phyloP scores from a whole-genome alignment of 1,140 invertebrate genomes.

The Papilio helenus region DNA sequence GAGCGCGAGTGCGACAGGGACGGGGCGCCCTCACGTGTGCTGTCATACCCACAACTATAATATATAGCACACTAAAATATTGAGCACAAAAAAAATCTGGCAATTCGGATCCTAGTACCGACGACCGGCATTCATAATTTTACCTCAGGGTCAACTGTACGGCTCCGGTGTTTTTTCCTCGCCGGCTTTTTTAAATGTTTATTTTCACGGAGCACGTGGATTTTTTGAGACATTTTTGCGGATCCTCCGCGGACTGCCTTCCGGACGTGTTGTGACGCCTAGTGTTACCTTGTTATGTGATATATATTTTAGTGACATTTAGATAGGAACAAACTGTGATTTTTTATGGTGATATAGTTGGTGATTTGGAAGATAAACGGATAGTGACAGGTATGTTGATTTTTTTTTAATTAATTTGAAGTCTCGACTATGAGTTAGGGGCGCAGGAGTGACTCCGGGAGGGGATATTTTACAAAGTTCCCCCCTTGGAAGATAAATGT shows the following conservation, averaged over 20 bases:
- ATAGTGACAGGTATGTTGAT: slow-evolving; percentile 70
- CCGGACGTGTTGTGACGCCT: slow-evolving; percentile 79
- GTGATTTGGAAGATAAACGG: slow-evolving; percentile 72
- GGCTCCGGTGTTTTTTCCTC: slow-evolving; percentile 68
- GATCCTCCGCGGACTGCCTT: slow-evolving; percentile 76
- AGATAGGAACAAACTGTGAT: slow-evolving; percentile 82
- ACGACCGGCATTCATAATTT: slow-evolving; percentile 79
- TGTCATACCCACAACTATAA: slow-evolving; percentile 65
- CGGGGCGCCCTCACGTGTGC: slow-evolving; percentile 72
- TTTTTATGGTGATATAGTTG: slow-evolving; percentile 79
- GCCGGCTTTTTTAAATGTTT: slow-evolving; percentile 80
- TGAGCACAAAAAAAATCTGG: slow-evolving; percentile 77
- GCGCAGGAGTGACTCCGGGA: slow-evolving; percentile 49
- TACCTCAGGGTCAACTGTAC: slow-evolving; percentile 78
- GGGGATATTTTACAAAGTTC: slow-evolving; percentile 64
- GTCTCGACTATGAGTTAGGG: slow-evolving; percentile 48
- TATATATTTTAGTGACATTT: slow-evolving; percentile 80
- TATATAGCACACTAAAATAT: slow-evolving; percentile 80
- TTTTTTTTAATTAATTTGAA: slow-evolving; percentile 61
- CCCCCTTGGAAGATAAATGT: slow-evolving; percentile 57
- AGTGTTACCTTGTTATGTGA: slow-evolving; percentile 82
- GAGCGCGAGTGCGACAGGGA: slow-evolving; percentile 72
- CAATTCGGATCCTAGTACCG: slow-evolving; percentile 81
- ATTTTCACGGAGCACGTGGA: slow-evolving; percentile 73
- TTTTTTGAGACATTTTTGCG: slow-evolving; percentile 77